Evolutionary conservation across 1,140 invertebrate genomes (phyloP), one percentile per base, ranked within the genome.

Genomic region (Bicyclus anynana): DNA sequence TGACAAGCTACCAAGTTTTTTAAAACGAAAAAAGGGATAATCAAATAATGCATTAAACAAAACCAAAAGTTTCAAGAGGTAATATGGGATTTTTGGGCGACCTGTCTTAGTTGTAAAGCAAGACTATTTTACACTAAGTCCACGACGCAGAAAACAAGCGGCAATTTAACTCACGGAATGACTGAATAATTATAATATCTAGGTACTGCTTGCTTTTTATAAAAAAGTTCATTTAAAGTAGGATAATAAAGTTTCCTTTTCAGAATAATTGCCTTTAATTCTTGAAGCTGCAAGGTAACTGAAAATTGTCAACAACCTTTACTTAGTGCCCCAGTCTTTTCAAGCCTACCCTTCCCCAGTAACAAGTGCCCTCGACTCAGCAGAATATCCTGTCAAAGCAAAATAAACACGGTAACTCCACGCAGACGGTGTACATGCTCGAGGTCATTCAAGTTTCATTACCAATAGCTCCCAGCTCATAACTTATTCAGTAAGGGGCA

Each of bases 391-490:
- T 60, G 58, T 60, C 58, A 62, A 67, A 62, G 65, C 53, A 62
- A 65, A 66, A 72, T 81, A 82, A 84, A 84, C 77, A 81, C 59
- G 74, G 71, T 72, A 80, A 81, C 72, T 78, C 75, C 75, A 80
- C 77, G 72, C 79, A 72, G 74, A 71, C 72, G 64, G 65, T 75
- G 59, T 69, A 72, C 65, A 71, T 65, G 72, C 71, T 69, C 63
- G 60, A 57, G 76, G 81, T 84, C 81, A 87, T 84, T 84, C 80
- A 82, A 84, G 77, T 87, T 84, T 84, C 81, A 87, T 84, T 78
- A 82, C 80, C 81, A 82, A 84, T 87, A 84, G 67, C 73, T 74
- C 69, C 65, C 53, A 61, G 65, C 80, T 80, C 73, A 82, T 84
- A 84, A 84, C 78, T 87, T 84, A 87, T 87, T 87, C 81, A 84